These are phyloP conservation scores for Mesocricetus auratus DNA, from an alignment of 2,113 vertebrate species.

Conservation along the genomic window DNA sequence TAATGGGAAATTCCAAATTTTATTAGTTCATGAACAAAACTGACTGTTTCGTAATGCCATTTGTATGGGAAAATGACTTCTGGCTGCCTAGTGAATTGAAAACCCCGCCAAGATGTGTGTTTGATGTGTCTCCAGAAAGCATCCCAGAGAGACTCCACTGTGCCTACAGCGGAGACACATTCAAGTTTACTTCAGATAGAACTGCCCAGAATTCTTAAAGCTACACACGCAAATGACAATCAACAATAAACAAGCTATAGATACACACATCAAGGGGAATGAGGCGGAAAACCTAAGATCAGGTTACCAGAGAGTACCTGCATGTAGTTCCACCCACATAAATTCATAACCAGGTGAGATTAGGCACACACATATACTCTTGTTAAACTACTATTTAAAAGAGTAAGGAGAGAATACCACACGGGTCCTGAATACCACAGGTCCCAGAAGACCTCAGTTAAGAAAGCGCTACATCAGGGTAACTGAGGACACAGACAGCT, in stretches of 20 bases:
- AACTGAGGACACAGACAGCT: neutral
- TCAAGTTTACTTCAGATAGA: conserved; percentile 18
- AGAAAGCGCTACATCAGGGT: neutral
- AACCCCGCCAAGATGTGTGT: conserved; percentile 5
- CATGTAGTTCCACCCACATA: neutral
- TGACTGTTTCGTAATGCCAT: neutral
- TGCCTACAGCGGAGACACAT: neutral
- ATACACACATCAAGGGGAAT: neutral
- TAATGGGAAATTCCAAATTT: conserved; percentile 5
- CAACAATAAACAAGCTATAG: conserved; percentile 48
- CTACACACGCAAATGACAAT: conserved; percentile 33
- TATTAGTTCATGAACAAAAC: neutral
- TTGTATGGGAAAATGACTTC: conserved; percentile 9
- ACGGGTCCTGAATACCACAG: neutral
- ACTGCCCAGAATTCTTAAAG: conserved; percentile 28
- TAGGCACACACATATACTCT: neutral
- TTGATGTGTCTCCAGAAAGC: conserved; percentile 26
- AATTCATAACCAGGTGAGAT: conserved; percentile 58
- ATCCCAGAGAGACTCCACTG: neutral
- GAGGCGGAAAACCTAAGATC: conserved; percentile 21
- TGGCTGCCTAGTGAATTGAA: conserved; percentile 33
- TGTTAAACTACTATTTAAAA: conserved; percentile 24
- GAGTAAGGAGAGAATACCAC: neutral
- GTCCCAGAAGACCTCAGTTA: neutral
- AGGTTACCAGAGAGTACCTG: neutral